Evolutionary conservation across 2,113 vertebrate species (phyloP).

Genomic region (Tamias sibiricus): DNA sequence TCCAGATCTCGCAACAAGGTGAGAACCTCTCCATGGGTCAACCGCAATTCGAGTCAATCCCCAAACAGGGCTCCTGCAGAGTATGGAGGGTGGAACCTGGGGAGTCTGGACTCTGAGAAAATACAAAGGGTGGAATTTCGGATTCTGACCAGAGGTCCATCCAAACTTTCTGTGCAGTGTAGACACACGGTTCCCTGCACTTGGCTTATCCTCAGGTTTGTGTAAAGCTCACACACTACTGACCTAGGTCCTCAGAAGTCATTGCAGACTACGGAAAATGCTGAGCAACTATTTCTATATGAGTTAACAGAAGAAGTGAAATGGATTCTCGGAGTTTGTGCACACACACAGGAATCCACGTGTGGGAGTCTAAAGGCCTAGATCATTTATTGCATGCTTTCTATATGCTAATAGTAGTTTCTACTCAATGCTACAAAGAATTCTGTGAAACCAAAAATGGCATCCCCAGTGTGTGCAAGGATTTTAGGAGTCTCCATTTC

Average conservation of each 20-base stretch:
- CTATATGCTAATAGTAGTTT: neutral
- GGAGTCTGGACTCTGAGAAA: neutral
- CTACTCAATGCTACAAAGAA: neutral
- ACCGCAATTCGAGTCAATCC: too few species aligned
- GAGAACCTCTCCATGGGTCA: too few species aligned
- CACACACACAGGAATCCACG: neutral
- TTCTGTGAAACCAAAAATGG: neutral
- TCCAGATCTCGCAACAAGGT: too few species aligned
- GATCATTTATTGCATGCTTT: neutral
- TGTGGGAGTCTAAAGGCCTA: neutral
- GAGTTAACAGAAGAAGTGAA: neutral
- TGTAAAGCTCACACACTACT: neutral
- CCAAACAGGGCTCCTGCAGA: too few species aligned
- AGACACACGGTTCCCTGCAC: neutral
- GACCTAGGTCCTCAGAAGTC: neutral
- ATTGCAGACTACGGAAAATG: too few species aligned
- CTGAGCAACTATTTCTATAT: neutral
- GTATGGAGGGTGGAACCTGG: neutral
- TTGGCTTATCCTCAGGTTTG: neutral
- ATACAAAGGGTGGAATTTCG: neutral
- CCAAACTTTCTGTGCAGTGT: neutral
- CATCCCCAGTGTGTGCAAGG: neutral
- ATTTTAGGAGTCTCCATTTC: neutral
- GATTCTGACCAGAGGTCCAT: neutral
- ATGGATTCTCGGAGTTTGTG: neutral